Conservation (phyloP, 1,140 invertebrate genomes). For the Parasteatoda tepidariorum region DNA sequence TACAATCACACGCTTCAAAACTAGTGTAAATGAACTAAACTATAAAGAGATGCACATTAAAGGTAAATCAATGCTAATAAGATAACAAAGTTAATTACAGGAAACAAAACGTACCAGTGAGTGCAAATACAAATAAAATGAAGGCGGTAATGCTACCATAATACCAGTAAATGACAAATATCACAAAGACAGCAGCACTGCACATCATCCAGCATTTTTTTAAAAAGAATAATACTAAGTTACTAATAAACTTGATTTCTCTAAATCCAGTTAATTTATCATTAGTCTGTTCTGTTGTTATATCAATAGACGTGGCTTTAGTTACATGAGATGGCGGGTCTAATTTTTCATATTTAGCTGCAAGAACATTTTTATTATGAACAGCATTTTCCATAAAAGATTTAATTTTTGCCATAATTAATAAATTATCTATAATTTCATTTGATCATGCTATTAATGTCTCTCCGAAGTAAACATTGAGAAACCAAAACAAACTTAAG, state of each 20-base stretch:
- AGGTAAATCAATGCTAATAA: no score
- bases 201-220: slow-evolving; percentile 73
- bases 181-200: slow-evolving; percentile 74
- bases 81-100: no score
- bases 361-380: slow-evolving; percentile 5
- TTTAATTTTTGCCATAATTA: slow-evolving; percentile 46
- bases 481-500: no score
- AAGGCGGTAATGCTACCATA: slow-evolving; percentile 82
- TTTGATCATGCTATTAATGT: no score
- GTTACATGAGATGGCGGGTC: not conserved
- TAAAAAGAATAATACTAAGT: slow-evolving; percentile 64
- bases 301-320: not conserved
- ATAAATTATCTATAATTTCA: no score
- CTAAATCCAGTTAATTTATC: slow-evolving; percentile 47
- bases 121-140: slow-evolving; percentile 75
- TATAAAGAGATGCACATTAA: no score
- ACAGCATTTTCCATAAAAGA: not conserved
- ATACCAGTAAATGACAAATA: slow-evolving; percentile 83
- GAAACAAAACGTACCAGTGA: slow-evolving; percentile 66
- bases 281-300: not conserved
- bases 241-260: slow-evolving; percentile 58
- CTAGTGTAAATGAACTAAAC: no score
- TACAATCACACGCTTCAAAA: no score
- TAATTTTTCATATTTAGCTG: not conserved
- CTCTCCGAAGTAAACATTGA: no score